Evolutionary conservation across 64 coral and sea anemone genomes (phyloP).

Genomic region (Porites australiensis): DNA sequence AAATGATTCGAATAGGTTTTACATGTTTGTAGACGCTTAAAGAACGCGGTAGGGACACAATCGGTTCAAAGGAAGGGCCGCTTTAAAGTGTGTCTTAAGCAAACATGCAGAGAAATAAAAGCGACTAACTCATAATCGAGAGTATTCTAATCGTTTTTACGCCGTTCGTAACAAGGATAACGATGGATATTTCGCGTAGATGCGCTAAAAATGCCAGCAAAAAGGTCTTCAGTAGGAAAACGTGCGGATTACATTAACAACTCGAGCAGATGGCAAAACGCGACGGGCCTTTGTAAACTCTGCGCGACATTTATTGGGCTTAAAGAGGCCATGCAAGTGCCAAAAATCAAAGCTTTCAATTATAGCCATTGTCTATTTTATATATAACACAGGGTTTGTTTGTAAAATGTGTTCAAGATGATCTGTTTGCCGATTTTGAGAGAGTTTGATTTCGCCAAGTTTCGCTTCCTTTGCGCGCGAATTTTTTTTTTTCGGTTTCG

Average conservation of each 20-base stretch:
- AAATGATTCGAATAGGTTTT: conserved; percentile 61
- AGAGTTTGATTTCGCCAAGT: conserved; percentile 18
- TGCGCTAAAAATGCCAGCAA: conserved; percentile 2
- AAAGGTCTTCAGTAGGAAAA: neutral
- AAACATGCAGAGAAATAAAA: conserved; percentile 68
- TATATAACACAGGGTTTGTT: conserved; percentile 71
- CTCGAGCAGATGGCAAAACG: conserved; percentile 46
- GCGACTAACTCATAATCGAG: conserved; percentile 24
- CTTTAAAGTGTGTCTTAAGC: conserved; percentile 71
- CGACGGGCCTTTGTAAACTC: conserved; percentile 66
- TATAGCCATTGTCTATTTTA: conserved; percentile 83
- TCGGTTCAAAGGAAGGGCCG: conserved; percentile 82
- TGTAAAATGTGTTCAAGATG: conserved; percentile 52
- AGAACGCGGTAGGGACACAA: conserved; percentile 77
- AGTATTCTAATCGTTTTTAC: conserved; percentile 12
- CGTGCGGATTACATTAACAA: conserved; percentile 36
- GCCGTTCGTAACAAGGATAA: neutral
- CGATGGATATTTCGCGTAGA: neutral
- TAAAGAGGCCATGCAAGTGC: conserved; percentile 85
- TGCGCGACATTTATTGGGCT: conserved; percentile 81
- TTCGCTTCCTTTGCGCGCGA: neutral
- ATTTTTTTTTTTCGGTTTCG: neutral
- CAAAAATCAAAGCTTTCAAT: conserved; percentile 95
- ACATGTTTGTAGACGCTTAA: conserved; percentile 93
- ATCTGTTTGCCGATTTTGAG: conserved; percentile 45